These are phyloP conservation scores for Hyalella azteca DNA, from an alignment of 2,888 invertebrate genomes.

Conservation along the genomic window DNA sequence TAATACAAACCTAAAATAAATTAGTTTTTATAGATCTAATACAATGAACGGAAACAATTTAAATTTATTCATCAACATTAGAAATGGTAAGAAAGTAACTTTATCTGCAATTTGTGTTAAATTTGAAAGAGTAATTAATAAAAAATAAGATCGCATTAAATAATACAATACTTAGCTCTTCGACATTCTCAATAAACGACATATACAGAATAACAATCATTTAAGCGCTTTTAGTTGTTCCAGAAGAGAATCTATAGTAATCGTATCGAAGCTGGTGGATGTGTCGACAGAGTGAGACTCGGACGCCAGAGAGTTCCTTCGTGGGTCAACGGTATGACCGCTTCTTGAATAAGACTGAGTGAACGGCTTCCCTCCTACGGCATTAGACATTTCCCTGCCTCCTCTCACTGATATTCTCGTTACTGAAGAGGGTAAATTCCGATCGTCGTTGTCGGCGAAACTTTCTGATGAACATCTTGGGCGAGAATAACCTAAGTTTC, in stretches of 20 bases:
- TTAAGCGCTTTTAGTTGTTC: constrained; percentile 25
- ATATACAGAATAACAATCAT: too few relatives aligned
- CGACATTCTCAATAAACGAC: too few relatives aligned
- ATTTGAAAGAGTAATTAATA: too few relatives aligned
- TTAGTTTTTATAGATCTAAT: too few relatives aligned
- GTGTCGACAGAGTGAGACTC: not conserved
- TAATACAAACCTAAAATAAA: too few relatives aligned
- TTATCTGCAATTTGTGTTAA: too few relatives aligned
- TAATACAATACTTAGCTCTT: too few relatives aligned
- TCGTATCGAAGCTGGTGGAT: constrained; percentile 1
- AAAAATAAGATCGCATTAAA: too few relatives aligned
- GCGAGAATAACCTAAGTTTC: too few relatives aligned
- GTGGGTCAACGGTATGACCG: not conserved
- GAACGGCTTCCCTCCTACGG: not conserved
- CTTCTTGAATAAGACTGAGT: not conserved
- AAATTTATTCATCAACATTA: too few relatives aligned
- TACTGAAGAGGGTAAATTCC: not conserved
- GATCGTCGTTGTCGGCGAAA: not conserved
- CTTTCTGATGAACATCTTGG: not conserved
- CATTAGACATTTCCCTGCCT: not conserved
- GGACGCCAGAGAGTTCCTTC: not conserved
- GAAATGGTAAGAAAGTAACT: too few relatives aligned
- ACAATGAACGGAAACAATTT: too few relatives aligned
- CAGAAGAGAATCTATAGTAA: constrained; percentile 24
- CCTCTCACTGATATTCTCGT: not conserved